Evolutionary conservation across 2,797 vertebrate species (phyloP).

Genomic region (Heteromormyrus szaboi): DNA sequence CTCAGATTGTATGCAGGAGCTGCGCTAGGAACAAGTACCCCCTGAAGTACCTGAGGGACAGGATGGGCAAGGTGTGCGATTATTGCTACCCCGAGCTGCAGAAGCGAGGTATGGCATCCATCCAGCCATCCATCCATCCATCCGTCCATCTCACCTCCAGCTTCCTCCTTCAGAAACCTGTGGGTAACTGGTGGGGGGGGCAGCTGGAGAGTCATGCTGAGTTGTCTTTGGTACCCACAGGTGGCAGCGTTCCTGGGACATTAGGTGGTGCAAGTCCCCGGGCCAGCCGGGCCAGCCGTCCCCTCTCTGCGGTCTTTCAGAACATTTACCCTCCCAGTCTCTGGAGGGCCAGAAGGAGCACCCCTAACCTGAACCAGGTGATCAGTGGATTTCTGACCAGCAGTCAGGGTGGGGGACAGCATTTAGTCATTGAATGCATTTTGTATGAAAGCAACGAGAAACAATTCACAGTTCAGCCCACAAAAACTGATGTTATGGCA

Average conservation of each 20-base stretch:
- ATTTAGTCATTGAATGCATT: not conserved
- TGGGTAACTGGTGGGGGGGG: not conserved
- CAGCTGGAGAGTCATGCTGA: not conserved
- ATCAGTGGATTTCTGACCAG: slow-evolving; percentile 1
- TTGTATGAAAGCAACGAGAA: not conserved
- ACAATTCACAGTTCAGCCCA: not conserved
- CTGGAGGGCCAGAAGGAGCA: slow-evolving; percentile 84
- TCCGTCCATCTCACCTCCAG: not conserved
- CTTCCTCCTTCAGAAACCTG: not conserved
- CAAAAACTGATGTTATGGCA: not conserved
- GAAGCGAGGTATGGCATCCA: slow-evolving; percentile 64
- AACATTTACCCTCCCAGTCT: slow-evolving; percentile 84
- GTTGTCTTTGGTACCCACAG: slow-evolving; percentile 41
- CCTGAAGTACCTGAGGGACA: slow-evolving; percentile 90
- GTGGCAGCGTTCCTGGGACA: slow-evolving; percentile 45
- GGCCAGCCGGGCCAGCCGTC: slow-evolving; percentile 66
- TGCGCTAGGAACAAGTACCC: slow-evolving; percentile 90
- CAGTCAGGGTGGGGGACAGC: not conserved
- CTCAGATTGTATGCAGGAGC: slow-evolving; percentile 87
- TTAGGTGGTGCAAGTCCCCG: slow-evolving; percentile 68
- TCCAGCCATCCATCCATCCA: not conserved
- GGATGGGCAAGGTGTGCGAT: slow-evolving; percentile 89
- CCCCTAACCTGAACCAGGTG: slow-evolving; percentile 80
- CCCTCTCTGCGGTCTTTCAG: slow-evolving; percentile 85
- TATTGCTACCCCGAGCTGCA: slow-evolving; percentile 81